A percentile compares a stretch with the other conserved stretches of the same genome.
Evolutionary conservation across 2,888 invertebrate genomes (phyloP).

Genomic region (Stenurella melanura): DNA sequence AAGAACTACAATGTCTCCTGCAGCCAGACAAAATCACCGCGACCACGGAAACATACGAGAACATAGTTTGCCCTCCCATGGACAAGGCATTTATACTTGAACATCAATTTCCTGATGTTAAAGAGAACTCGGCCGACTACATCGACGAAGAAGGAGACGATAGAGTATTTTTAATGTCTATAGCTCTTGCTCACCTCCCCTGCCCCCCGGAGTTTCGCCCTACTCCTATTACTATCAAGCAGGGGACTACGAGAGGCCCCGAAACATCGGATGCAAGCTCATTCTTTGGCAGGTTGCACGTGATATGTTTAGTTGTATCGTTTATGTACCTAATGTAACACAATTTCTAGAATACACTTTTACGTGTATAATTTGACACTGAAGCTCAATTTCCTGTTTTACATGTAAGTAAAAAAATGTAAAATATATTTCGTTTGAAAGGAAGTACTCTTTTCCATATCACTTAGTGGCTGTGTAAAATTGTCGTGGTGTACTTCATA

Average conservation of each 20-base stretch:
- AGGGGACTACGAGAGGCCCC: conserved; percentile 63
- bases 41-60: conserved; percentile 45
- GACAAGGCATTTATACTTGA: conserved; percentile 40
- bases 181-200: conserved; percentile 67
- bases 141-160: conserved; percentile 58
- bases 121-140: conserved; percentile 56
- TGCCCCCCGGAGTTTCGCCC: conserved; percentile 70
- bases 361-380: conserved; percentile 22
- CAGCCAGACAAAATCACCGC: conserved; percentile 67
- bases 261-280: conserved; percentile 47
- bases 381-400: conserved; percentile 36
- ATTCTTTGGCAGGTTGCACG: background rate
- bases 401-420: conserved; percentile 30
- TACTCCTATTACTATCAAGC: conserved; percentile 64
- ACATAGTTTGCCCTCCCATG: conserved; percentile 43
- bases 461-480: conserved; percentile 39
- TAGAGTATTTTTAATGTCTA: conserved; percentile 46
- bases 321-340: conserved; percentile 39
- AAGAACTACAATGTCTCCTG: conserved; percentile 83
- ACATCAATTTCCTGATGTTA: conserved; percentile 47
- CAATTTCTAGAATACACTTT: conserved; percentile 13
- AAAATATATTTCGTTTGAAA: conserved; percentile 23
- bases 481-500: conserved; percentile 25
- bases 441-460: conserved; percentile 30
- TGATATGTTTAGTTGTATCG: background rate